Percentiles rank a stretch among this genome's conserved stretches.
Evolutionary conservation across 2,113 vertebrate genomes (phyloP).

Genomic region (Aspidoscelis tigris): DNA sequence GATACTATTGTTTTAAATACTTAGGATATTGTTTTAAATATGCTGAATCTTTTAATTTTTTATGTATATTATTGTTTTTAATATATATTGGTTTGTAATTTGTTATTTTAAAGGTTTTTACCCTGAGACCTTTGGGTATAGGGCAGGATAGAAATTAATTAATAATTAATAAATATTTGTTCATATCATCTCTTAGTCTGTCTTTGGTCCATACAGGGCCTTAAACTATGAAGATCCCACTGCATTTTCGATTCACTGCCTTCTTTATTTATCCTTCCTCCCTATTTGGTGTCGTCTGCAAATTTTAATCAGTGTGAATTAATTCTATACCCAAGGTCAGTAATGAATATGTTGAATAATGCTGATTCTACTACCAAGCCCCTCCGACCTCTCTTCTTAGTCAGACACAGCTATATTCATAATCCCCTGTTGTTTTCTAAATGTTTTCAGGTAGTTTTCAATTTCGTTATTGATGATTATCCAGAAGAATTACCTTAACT

Average conservation of each 20-base stretch:
- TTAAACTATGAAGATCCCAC: constrained; percentile 29
- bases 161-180: too few species aligned
- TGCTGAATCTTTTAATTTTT: too few species aligned
- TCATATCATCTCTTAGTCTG: constrained; percentile 5
- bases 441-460: constrained; percentile 16
- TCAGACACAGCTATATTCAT: constrained; percentile 14
- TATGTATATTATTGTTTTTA: too few species aligned
- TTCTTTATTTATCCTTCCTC: constrained; percentile 50
- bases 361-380: constrained; percentile 41
- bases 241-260: constrained; percentile 49
- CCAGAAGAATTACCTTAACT: not conserved
- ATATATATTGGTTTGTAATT: too few species aligned
- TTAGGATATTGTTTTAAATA: too few species aligned
- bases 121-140: too few species aligned
- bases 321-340: constrained; percentile 49
- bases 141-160: too few species aligned
- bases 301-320: constrained; percentile 47
- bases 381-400: constrained; percentile 9
- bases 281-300: constrained; percentile 37
- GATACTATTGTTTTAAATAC: too few species aligned
- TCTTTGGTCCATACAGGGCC: constrained; percentile 28
- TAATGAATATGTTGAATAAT: constrained; percentile 48
- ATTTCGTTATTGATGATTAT: constrained; percentile 18
- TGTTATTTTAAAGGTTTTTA: too few species aligned
- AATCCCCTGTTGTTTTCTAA: constrained; percentile 27